Evolutionary conservation across 2,797 vertebrate genomes (phyloP).

Genomic region (Coccyzus lansbergi): DNA sequence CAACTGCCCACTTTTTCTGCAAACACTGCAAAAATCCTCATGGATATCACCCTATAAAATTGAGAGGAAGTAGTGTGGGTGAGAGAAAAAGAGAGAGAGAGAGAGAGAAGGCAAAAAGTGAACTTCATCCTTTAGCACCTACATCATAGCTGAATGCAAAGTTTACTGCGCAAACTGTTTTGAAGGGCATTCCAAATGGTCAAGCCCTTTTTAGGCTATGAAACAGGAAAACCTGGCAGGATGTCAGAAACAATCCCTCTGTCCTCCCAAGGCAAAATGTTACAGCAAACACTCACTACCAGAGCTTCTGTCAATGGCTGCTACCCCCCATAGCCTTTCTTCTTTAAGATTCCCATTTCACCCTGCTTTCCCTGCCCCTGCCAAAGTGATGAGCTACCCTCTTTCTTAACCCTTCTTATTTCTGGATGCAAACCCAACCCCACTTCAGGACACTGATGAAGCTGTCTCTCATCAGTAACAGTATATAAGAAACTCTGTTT

Average conservation of each 20-base stretch:
- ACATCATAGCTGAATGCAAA: not conserved
- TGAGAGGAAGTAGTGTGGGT: conserved; percentile 44
- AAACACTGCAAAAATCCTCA: conserved; percentile 99
- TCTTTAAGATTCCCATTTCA: not conserved
- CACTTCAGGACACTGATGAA: not conserved
- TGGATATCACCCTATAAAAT: conserved; percentile 98
- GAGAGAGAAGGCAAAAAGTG: conserved; percentile 44
- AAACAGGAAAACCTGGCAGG: not conserved
- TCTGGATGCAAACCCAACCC: conserved; percentile 25
- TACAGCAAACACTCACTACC: not conserved
- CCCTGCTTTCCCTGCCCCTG: not conserved
- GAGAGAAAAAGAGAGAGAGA: conserved; percentile 43
- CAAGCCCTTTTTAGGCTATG: not conserved
- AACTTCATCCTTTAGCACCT: conserved; percentile 47
- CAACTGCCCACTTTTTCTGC: conserved; percentile 99
- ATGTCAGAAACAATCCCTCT: not conserved
- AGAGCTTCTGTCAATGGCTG: not conserved
- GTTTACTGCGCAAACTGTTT: not conserved
- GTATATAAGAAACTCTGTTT: not conserved
- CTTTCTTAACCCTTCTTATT: conserved; percentile 13
- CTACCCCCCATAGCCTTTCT: not conserved
- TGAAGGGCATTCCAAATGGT: not conserved
- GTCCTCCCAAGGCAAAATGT: not conserved
- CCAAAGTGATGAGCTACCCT: not conserved
- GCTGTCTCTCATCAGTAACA: not conserved